phyloP scores from a whole-genome alignment of 2,888 invertebrate genomes.

The Drosophila conformis region DNA sequence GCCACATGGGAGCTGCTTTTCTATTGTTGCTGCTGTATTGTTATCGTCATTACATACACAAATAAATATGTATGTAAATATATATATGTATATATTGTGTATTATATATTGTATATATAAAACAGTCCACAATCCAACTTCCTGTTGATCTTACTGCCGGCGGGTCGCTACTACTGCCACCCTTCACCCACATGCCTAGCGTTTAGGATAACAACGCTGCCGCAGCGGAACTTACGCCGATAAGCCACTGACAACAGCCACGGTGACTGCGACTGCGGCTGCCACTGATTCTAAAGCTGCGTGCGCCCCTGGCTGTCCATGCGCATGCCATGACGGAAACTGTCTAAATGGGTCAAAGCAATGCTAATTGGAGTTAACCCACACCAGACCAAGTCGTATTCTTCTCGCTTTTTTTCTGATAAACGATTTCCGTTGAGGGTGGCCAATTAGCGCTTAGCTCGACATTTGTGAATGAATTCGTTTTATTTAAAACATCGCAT shows the following conservation, averaged over 20 bases:
- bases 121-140: conserved; percentile 69
- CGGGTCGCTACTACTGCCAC: conserved; percentile 70
- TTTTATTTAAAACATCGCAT: conserved; percentile 50
- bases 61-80: neutral
- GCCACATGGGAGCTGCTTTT: conserved; percentile 3
- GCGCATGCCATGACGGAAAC: conserved; percentile 66
- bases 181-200: conserved; percentile 82
- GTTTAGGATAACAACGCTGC: conserved; percentile 77
- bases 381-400: conserved; percentile 49
- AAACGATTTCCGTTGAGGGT: conserved; percentile 67
- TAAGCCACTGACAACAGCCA: conserved; percentile 47
- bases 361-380: conserved; percentile 77
- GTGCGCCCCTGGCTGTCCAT: conserved; percentile 66
- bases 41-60: conserved; percentile 44
- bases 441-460: conserved; percentile 64
- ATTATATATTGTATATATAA: conserved; percentile 69
- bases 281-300: conserved; percentile 31
- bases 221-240: conserved; percentile 82
- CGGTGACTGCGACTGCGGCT: conserved; percentile 20
- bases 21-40: conserved; percentile 32
- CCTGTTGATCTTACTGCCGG: conserved; percentile 71
- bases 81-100: conserved; percentile 58
- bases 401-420: conserved; percentile 58
- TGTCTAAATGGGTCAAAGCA: conserved; percentile 77
- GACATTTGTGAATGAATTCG: conserved; percentile 65